Percentiles rank a stretch among this genome's conserved stretches.
Evolutionary conservation across 2,888 invertebrate genomes (phyloP).

Genomic region (Mystacides longicornis): DNA sequence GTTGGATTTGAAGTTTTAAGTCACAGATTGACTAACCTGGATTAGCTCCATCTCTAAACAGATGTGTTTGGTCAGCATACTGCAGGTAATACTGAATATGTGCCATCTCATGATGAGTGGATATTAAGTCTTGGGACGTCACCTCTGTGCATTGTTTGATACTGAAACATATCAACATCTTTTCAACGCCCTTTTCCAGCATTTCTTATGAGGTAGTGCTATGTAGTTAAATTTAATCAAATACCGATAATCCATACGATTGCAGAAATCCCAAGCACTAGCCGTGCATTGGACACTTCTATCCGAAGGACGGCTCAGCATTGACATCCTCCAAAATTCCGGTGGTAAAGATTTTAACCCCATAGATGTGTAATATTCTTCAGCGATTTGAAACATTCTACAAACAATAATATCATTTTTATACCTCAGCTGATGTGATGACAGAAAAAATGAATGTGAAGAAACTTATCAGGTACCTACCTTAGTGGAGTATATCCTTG

Average conservation of each 20-base stretch:
- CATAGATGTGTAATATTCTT: constrained; percentile 75
- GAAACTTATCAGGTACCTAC: too few species aligned
- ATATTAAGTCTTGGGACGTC: constrained; percentile 67
- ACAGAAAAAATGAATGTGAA: too few species aligned
- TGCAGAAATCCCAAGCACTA: constrained; percentile 83
- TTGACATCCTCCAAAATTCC: constrained; percentile 77
- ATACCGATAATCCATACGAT: constrained; percentile 73
- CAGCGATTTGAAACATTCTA: constrained; percentile 76
- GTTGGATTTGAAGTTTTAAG: too few species aligned
- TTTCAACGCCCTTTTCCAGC: too few species aligned
- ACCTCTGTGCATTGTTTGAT: constrained; percentile 79
- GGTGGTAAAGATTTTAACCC: constrained; percentile 73
- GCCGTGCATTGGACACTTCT: constrained; percentile 66
- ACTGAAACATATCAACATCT: constrained; percentile 35
- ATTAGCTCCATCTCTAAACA: constrained; percentile 75
- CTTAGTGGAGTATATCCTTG: constrained; percentile 67
- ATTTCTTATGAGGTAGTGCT: background rate
- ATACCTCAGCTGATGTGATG: too few species aligned
- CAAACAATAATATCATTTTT: too few species aligned
- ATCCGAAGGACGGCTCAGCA: constrained; percentile 68
- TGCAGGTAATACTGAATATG: constrained; percentile 76
- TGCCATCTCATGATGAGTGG: constrained; percentile 78
- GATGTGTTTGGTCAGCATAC: constrained; percentile 64
- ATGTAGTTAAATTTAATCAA: background rate
- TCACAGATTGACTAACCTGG: constrained; percentile 59